Evolutionary conservation across 2,888 invertebrate genomes (phyloP).

Genomic region (Noctuana brunneofusca): DNA sequence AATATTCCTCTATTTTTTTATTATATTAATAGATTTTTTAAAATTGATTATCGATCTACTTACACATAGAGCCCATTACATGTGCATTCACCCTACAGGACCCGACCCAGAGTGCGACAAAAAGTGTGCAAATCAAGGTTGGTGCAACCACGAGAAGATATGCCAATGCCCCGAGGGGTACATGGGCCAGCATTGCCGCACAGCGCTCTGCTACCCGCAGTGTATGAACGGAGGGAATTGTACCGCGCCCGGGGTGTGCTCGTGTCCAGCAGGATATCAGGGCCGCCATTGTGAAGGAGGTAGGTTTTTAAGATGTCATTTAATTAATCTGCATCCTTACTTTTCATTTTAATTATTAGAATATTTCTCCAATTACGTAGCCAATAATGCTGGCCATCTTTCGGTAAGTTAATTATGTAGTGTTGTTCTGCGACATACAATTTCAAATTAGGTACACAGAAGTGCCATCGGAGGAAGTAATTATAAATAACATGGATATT

Average conservation of each 20-base stretch:
- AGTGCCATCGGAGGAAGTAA: too few species aligned
- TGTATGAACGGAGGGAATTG: constrained; percentile 97
- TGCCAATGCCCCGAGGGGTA: constrained; percentile 95
- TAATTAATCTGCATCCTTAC: too few species aligned
- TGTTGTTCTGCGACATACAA: too few species aligned
- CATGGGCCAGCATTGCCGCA: constrained; percentile 94
- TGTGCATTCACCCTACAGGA: constrained; percentile 69
- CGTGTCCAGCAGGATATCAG: constrained; percentile 94
- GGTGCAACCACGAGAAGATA: constrained; percentile 92
- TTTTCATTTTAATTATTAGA: too few species aligned
- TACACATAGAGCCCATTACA: background rate
- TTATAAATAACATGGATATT: too few species aligned
- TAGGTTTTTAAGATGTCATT: constrained; percentile 47
- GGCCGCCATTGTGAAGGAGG: constrained; percentile 96
- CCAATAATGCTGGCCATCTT: too few species aligned
- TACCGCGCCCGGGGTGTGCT: constrained; percentile 93
- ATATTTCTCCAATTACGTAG: too few species aligned
- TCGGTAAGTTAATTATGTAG: too few species aligned
- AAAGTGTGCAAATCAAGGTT: constrained; percentile 92
- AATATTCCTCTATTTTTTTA: background rate
- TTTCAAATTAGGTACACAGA: too few species aligned
- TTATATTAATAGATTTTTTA: background rate
- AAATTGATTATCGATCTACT: too few species aligned
- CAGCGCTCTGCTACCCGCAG: constrained; percentile 94
- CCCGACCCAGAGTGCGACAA: constrained; percentile 95